These are phyloP conservation scores for human (Homo sapiens) DNA, from an alignment of 2,113 vertebrate genomes.

Conservation along the genomic window DNA sequence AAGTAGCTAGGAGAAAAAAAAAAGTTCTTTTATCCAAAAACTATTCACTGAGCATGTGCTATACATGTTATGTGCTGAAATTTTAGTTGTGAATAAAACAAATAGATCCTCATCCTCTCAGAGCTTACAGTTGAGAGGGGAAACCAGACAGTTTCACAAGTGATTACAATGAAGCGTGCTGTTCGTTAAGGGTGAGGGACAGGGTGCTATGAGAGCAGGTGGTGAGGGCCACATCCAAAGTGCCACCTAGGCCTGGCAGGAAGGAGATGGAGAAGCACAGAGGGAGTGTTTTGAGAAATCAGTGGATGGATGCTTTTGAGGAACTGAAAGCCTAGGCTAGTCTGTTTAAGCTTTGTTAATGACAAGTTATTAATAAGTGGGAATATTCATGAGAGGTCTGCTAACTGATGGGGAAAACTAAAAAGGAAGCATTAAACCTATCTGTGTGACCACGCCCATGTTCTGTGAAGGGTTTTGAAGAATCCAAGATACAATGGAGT, in stretches of 20 bases:
- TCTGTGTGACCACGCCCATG: fast-evolving
- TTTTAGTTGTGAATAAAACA: background rate
- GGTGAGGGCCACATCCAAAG: background rate
- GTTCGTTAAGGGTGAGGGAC: background rate
- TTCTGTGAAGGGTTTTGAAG: background rate
- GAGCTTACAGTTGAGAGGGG: background rate
- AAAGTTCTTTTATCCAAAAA: background rate
- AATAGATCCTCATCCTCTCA: background rate
- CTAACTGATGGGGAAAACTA: background rate
- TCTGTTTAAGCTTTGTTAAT: background rate
- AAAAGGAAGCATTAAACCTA: background rate
- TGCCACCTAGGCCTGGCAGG: background rate
- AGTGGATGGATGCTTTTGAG: background rate
- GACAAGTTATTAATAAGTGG: background rate
- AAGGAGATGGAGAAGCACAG: background rate
- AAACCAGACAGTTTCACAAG: background rate
- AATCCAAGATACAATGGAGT: background rate
- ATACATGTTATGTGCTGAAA: background rate
- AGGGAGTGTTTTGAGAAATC: background rate
- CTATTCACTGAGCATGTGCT: background rate
- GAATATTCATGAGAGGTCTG: background rate
- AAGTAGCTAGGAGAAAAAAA: background rate
- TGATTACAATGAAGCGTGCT: background rate
- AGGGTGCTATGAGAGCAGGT: fast-evolving
- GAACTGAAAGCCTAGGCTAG: background rate